Base-by-base conservation (phyloP, 2,797 vertebrate species). In the Micrastur ruficollis region DNA sequence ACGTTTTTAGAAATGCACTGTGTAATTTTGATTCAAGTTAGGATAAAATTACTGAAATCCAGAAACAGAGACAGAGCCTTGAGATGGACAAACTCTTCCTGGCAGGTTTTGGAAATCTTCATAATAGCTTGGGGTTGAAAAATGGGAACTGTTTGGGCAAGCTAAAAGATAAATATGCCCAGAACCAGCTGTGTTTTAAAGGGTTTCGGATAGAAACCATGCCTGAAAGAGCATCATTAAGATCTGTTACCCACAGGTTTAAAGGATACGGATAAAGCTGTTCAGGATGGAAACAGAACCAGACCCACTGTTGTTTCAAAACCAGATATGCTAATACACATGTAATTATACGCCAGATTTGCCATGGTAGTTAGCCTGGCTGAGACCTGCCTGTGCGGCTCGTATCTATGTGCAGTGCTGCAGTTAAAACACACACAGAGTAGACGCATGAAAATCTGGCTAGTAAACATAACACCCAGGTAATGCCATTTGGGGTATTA, bases 331-430 rank as follows among this genome's bases (percentile, higher is more conserved):
- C 58, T 50, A 16, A 71, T 27, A 31, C 47, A 36, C 25, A 10
- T 1, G 4, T 38, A 19, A 15, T 47, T 44, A 26, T 5, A 18
- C 0, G 2, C 32, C 2, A 12, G 18, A 20, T 85, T 42, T 52
- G 36, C 36, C 2, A 0, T 6, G 29, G 46, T 9, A 15, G 18
- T 61, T 38, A 8, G 20, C 63, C 40, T 22, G 53, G 47, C 71
- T 46, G 56, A 52, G 55, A 55, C 32, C 40, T 7, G 27, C 42
- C 42, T 11, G 49, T 2, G 32, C 27, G 32, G 46, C 8, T 11
- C 34, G 22, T 16, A 8, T 12, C 53, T n/a, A 38, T 1, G 4
- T 11, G 34, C 4, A 0, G 12, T 14, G 32, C 14, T 11, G 1
- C 15, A 2, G 52, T 8, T 42, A 27, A 47, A 68, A 27, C 31